Base-by-base conservation (phyloP, 2,888 invertebrate species). In the Sepioteuthis lessoniana region DNA sequence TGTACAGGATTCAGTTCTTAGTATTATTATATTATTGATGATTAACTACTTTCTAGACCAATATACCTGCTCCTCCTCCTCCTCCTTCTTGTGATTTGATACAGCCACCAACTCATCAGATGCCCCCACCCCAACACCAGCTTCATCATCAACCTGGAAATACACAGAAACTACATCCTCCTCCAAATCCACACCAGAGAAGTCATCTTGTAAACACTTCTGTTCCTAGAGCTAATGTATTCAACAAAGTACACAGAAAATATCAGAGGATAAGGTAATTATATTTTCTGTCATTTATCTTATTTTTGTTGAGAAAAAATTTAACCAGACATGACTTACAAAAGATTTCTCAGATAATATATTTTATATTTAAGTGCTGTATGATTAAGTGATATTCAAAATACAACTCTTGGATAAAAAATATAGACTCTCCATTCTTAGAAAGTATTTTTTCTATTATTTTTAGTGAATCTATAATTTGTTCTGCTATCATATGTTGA, bases 231-330 rank as follows among this genome's bases (percentile, higher is more conserved):
- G 7, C 47, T 25, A 92, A 47, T 92, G 47, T 47, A 46, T 92
- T 46, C 92, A 92, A 31, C 47, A 92, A 92, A 92, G 46, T 92
- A n/a, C 92, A 92, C 47, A 42, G 92, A 92, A 92, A 92, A 92
- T 92, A 92, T 92, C 92, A 92, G 47, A 92, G 92, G 35, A 31
- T 92, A 92, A 42, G 92, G 92, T 92, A 21, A 92, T 8, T 92
- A 47, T 25, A 92, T 47, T 92, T 92, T 42, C n/a, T n/a, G 13
- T 76, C n/a, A 76, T 76, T 76, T n/a, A n/a, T 76, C 31, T 76
- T 76, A n/a, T 35, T 76, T 35, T 76, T 10, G 31, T 5, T 28
- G 76, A 35, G 19, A 35, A 76, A n/a, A 35, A 76, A 55, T 25
- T 55, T 55, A 21, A 25, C 55, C 55, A 55, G 21, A 55, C 21